phyloP scores from a whole-genome alignment of 2,113 vertebrate species.

The Seriola quinqueradiata region DNA sequence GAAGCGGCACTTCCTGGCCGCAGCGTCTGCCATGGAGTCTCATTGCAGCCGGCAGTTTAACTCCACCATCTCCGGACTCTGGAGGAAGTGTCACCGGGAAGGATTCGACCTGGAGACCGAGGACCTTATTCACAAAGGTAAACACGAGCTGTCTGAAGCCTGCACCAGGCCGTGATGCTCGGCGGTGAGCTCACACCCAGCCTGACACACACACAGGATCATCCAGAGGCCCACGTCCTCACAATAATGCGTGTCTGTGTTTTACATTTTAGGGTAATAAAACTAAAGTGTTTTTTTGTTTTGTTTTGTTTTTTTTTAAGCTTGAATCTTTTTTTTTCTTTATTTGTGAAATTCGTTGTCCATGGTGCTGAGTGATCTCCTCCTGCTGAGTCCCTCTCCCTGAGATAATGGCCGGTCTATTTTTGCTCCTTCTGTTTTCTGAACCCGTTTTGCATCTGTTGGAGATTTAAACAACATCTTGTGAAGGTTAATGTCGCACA shows the following conservation, averaged over 20 bases:
- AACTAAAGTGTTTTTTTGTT: not conserved
- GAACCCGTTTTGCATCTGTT: not conserved
- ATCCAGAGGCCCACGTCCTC: constrained; percentile 3
- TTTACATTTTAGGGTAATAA: not conserved
- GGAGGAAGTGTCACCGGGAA: constrained; percentile 91
- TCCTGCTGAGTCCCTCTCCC: not conserved
- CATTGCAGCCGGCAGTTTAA: constrained; percentile 92
- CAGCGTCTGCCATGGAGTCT: constrained; percentile 87
- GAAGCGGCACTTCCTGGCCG: constrained; percentile 82
- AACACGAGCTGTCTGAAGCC: constrained; percentile 48
- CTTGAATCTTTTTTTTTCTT: too few species aligned
- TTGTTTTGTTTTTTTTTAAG: too few species aligned
- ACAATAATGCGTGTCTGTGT: not conserved
- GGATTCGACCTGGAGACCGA: constrained; percentile 93
- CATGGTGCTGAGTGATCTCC: constrained; percentile 68
- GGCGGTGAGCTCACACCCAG: constrained; percentile 62
- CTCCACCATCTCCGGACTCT: constrained; percentile 91
- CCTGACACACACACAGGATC: constrained; percentile 28
- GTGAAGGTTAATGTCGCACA: not conserved
- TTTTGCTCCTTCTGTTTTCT: constrained; percentile 9
- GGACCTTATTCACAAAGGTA: constrained; percentile 92
- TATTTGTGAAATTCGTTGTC: constrained; percentile 49
- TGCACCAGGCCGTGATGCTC: constrained; percentile 67
- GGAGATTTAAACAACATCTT: not conserved
- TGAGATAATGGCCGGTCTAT: constrained; percentile 1